Evolutionary conservation across 92 coral and sea anemone species (phyloP).

Genomic region (Parazoanthus atlanticus): DNA sequence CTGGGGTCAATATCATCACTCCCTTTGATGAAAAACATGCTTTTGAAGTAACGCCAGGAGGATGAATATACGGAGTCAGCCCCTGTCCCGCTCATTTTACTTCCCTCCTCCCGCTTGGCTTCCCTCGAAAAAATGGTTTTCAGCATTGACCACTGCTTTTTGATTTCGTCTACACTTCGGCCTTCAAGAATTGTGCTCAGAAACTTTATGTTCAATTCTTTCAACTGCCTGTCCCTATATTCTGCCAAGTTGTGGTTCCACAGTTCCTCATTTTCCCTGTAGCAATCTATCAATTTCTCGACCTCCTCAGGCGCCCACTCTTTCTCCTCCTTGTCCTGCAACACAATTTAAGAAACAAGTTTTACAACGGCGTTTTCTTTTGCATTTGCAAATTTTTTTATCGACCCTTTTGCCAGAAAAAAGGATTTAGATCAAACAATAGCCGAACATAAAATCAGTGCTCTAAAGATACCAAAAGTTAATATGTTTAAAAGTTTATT

Average conservation of each 20-base stretch:
- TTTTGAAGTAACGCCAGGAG: conserved; percentile 37
- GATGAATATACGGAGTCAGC: conserved; percentile 45
- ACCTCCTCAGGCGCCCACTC: conserved; percentile 55
- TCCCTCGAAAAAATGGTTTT: conserved; percentile 49
- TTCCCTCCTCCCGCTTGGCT: conserved; percentile 56
- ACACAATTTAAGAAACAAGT: conserved; percentile 30
- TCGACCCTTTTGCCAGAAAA: conserved; percentile 32
- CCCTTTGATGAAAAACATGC: conserved; percentile 50
- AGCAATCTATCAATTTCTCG: conserved; percentile 55
- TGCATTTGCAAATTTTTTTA: conserved; percentile 35
- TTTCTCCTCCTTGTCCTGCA: conserved; percentile 44
- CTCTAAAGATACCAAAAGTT: too few species aligned
- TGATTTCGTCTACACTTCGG: conserved; percentile 48
- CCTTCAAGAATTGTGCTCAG: conserved; percentile 41
- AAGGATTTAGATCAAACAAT: too few species aligned
- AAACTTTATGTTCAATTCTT: conserved; percentile 41
- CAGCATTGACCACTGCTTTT: conserved; percentile 49
- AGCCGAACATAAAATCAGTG: too few species aligned
- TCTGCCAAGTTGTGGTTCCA: conserved; percentile 59
- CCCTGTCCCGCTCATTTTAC: conserved; percentile 51
- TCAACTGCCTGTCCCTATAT: conserved; percentile 56
- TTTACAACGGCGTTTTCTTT: conserved; percentile 30
- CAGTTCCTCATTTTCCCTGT: conserved; percentile 54
- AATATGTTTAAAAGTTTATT: too few species aligned
- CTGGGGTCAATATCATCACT: conserved; percentile 50